Percentiles rank a stretch among this genome's conserved stretches.
Conservation (phyloP, 2,888 invertebrate genomes). For the Stenichneumon culpator region DNA sequence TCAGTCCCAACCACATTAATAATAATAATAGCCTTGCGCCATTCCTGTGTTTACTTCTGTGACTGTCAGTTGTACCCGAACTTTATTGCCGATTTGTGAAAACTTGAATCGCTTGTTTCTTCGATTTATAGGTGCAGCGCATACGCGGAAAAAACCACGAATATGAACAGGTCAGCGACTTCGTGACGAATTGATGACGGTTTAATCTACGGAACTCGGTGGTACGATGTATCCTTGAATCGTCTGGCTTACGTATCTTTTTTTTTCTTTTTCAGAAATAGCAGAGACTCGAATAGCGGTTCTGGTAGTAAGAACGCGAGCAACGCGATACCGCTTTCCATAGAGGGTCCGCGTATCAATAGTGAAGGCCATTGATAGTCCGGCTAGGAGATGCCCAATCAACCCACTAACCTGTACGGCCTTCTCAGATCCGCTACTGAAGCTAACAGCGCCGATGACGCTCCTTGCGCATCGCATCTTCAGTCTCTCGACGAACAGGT, state of each 20-base stretch:
- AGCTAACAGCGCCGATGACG: slow-evolving; percentile 88
- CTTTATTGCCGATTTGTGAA: background rate
- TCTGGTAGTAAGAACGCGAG: slow-evolving; percentile 72
- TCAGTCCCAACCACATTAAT: too few relatives aligned
- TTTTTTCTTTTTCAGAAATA: slow-evolving; percentile 65
- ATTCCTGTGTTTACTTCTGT: slow-evolving; percentile 23
- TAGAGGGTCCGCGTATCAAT: slow-evolving; percentile 77
- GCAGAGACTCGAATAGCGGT: slow-evolving; percentile 65
- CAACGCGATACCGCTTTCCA: slow-evolving; percentile 79
- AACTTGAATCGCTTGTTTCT: slow-evolving; percentile 55
- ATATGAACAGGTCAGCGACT: slow-evolving; percentile 78
- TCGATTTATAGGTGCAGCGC: slow-evolving; percentile 79
- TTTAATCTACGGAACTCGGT: background rate
- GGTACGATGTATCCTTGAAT: slow-evolving; percentile 16
- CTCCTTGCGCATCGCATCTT: slow-evolving; percentile 85
- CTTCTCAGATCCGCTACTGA: slow-evolving; percentile 91
- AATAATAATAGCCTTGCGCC: slow-evolving; percentile 4
- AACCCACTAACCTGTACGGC: slow-evolving; percentile 86
- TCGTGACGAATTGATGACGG: background rate
- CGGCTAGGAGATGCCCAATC: slow-evolving; percentile 74
- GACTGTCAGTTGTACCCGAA: slow-evolving; percentile 35
- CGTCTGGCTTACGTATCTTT: background rate
- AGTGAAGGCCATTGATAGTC: slow-evolving; percentile 66
- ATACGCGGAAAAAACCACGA: slow-evolving; percentile 74
- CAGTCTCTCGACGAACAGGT: slow-evolving; percentile 90